phyloP scores from a whole-genome alignment of 2,888 invertebrate species.

The Lumbricus terrestris region DNA sequence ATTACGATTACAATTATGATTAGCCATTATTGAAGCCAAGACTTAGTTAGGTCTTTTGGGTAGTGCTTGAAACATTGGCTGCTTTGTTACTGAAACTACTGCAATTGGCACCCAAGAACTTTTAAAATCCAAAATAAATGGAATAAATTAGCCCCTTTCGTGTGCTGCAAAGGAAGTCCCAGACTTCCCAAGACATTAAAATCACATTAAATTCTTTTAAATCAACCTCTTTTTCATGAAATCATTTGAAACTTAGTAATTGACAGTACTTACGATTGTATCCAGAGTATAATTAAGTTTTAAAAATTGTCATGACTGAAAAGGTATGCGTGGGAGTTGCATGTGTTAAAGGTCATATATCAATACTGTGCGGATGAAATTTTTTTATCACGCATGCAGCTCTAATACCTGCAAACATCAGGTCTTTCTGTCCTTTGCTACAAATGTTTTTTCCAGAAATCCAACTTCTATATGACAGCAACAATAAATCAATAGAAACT shows the following conservation, averaged over 20 bases:
- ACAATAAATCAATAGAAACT: not conserved
- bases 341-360: too few relatives aligned
- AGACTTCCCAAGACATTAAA: not conserved
- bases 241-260: not conserved
- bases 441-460: too few relatives aligned
- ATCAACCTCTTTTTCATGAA: not conserved
- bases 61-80: not conserved
- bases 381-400: too few relatives aligned
- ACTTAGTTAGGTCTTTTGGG: not conserved
- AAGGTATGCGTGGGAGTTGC: too few relatives aligned
- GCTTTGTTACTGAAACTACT: not conserved
- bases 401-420: too few relatives aligned
- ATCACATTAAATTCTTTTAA: not conserved
- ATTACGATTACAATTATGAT: too few relatives aligned
- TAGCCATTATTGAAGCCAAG: too few relatives aligned
- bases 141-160: not conserved
- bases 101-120: not conserved
- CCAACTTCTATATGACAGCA: too few relatives aligned
- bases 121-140: not conserved
- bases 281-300: too few relatives aligned
- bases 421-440: too few relatives aligned
- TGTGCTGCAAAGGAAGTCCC: not conserved
- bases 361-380: too few relatives aligned
- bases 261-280: not conserved
- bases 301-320: too few relatives aligned